Percentiles rank a stretch among this genome's conserved stretches.
Evolutionary conservation across 1,140 invertebrate species (phyloP).

Genomic region (Calliphora vicina): DNA sequence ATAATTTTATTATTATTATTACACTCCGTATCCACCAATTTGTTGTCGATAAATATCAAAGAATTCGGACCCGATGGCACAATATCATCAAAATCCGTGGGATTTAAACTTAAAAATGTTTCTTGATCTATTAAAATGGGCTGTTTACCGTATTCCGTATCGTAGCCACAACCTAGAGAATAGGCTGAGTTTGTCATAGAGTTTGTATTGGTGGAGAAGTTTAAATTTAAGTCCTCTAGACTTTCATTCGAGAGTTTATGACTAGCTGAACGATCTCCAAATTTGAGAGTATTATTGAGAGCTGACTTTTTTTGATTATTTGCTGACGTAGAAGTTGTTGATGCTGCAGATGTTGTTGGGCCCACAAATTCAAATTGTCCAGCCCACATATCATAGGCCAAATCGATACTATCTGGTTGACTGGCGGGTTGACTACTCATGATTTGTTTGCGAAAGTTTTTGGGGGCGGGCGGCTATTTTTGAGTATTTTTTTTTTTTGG

Average conservation of each 20-base stretch:
- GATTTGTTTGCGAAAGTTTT: conserved; percentile 42
- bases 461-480: conserved; percentile 20
- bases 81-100: conserved; percentile 61
- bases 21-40: conserved; percentile 45
- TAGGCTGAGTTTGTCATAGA: conserved; percentile 54
- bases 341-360: conserved; percentile 42
- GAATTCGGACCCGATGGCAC: conserved; percentile 60
- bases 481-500: conserved; percentile 36
- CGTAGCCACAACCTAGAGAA: conserved; percentile 47
- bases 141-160: conserved; percentile 50
- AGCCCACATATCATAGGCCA: conserved; percentile 86
- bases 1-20: conserved; percentile 52
- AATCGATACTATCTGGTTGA: conserved; percentile 68
- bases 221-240: conserved; percentile 60
- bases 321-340: conserved; percentile 43
- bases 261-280: conserved; percentile 48
- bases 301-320: conserved; percentile 34
- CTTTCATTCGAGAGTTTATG: conserved; percentile 54
- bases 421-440: conserved; percentile 63
- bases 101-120: conserved; percentile 61
- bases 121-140: conserved; percentile 61
- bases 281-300: conserved; percentile 46
- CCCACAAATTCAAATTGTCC: conserved; percentile 85
- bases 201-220: conserved; percentile 47
- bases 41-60: conserved; percentile 58